Conservation (phyloP, 2,113 vertebrate species). For the Menidia beryllina region DNA sequence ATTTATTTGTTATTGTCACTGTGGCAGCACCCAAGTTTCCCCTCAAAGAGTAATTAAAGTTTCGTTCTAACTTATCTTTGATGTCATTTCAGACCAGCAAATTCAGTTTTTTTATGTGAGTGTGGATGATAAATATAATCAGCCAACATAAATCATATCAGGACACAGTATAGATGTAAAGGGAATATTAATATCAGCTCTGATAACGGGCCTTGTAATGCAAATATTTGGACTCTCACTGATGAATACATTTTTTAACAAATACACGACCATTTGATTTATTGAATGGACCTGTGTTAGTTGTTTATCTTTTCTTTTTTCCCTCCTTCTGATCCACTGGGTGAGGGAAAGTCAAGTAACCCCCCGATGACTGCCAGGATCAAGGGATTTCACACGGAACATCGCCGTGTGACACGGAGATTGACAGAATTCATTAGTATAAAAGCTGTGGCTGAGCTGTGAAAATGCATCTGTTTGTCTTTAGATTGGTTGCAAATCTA, state of each 20-base stretch:
- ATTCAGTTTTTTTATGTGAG: slow-evolving; percentile 29
- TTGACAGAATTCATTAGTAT: neutral
- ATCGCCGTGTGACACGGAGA: neutral
- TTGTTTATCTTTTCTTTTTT: too few species aligned
- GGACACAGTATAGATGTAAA: slow-evolving; percentile 1
- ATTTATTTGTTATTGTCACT: neutral
- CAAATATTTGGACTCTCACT: slow-evolving; percentile 8
- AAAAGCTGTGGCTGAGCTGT: neutral
- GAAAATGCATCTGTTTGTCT: neutral
- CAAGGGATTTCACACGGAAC: neutral
- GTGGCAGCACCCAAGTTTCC: slow-evolving; percentile 6
- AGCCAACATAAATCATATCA: slow-evolving; percentile 38
- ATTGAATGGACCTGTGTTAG: too few species aligned
- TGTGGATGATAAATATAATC: slow-evolving; percentile 19
- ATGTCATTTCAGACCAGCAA: slow-evolving; percentile 25
- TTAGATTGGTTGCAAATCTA: neutral
- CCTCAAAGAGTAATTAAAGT: slow-evolving; percentile 42
- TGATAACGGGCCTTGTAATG: slow-evolving; percentile 1
- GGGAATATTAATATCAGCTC: slow-evolving; percentile 33
- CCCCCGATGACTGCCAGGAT: neutral
- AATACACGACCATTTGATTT: too few species aligned
- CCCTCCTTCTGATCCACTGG: too few species aligned
- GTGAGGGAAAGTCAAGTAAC: neutral
- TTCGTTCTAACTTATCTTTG: slow-evolving; percentile 29
- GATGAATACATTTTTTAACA: too few species aligned